Conservation (phyloP, 37 sponge, comb jelly and placozoan species). For the Beroe forskalii region DNA sequence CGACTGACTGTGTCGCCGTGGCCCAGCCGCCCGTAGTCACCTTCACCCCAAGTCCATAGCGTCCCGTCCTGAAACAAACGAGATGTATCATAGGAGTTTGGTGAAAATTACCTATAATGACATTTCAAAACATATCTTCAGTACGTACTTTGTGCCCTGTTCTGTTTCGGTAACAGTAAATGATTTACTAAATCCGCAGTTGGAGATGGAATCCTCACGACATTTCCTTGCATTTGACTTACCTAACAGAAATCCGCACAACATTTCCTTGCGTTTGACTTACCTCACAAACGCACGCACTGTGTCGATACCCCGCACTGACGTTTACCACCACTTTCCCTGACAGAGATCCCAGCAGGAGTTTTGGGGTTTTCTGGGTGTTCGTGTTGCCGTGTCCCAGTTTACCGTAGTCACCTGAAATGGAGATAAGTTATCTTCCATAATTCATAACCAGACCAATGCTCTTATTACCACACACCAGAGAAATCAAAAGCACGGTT, state of each 20-base stretch:
- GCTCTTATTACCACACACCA: too few relatives aligned
- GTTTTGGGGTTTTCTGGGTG: slow-evolving; percentile 79
- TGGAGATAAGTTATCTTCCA: background rate
- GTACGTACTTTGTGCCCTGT: too few relatives aligned
- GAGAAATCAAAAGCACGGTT: too few relatives aligned
- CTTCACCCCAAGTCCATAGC: slow-evolving; percentile 94
- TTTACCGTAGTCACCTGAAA: slow-evolving; percentile 81
- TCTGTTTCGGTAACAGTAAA: too few relatives aligned
- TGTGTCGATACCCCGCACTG: slow-evolving; percentile 84
- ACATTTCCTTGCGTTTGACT: too few relatives aligned
- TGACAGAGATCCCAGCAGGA: background rate
- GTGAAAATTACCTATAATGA: too few relatives aligned
- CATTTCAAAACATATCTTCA: too few relatives aligned
- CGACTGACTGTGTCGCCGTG: slow-evolving; percentile 63
- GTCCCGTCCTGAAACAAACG: slow-evolving; percentile 76
- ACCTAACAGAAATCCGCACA: too few relatives aligned
- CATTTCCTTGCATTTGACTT: too few relatives aligned
- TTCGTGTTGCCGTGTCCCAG: slow-evolving; percentile 83
- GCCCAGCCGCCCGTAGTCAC: slow-evolving; percentile 86
- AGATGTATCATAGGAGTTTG: background rate
- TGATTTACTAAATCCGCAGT: too few relatives aligned
- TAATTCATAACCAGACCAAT: too few relatives aligned
- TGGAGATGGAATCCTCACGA: too few relatives aligned
- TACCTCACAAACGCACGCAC: slow-evolving; percentile 77
- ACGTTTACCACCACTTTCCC: slow-evolving; percentile 70